phyloP scores from a whole-genome alignment of 2,888 invertebrate genomes.

The Habrosyne pyritoides region DNA sequence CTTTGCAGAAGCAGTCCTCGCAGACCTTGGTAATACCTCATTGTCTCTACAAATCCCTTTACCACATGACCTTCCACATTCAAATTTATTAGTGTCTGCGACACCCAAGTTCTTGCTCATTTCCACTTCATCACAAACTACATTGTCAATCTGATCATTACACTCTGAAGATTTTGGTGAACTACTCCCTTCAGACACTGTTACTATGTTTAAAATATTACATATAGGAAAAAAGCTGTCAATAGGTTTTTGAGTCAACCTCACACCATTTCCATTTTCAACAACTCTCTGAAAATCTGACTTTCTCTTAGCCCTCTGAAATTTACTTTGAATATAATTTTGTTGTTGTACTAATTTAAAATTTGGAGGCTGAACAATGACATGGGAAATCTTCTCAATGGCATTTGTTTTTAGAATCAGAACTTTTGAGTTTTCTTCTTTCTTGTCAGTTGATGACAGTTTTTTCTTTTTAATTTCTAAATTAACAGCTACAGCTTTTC shows the following conservation, averaged over 20 bases:
- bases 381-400: slow-evolving; percentile 72
- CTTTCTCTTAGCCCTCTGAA: slow-evolving; percentile 45
- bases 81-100: slow-evolving; percentile 54
- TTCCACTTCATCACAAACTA: slow-evolving; percentile 55
- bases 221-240: slow-evolving; percentile 54
- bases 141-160: slow-evolving; percentile 25
- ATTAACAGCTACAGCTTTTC: slow-evolving; percentile 58
- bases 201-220: slow-evolving; percentile 40
- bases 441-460: slow-evolving; percentile 43
- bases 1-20: slow-evolving; percentile 35
- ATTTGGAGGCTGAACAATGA: slow-evolving; percentile 78
- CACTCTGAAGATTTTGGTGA: slow-evolving; percentile 12
- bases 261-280: slow-evolving; percentile 52
- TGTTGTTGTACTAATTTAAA: slow-evolving; percentile 73
- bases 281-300: slow-evolving; percentile 29
- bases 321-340: slow-evolving; percentile 55
- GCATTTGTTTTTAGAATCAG: slow-evolving; percentile 79
- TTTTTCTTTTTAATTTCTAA: slow-evolving; percentile 75
- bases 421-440: slow-evolving; percentile 65
- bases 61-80: slow-evolving; percentile 42
- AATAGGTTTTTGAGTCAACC: slow-evolving; percentile 62
- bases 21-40: slow-evolving; percentile 41
- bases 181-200: slow-evolving; percentile 25
- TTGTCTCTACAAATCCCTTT: slow-evolving; percentile 41
- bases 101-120: slow-evolving; percentile 70